Conservation (phyloP, 2,113 vertebrate genomes). For the Stigmatopora nigra region DNA sequence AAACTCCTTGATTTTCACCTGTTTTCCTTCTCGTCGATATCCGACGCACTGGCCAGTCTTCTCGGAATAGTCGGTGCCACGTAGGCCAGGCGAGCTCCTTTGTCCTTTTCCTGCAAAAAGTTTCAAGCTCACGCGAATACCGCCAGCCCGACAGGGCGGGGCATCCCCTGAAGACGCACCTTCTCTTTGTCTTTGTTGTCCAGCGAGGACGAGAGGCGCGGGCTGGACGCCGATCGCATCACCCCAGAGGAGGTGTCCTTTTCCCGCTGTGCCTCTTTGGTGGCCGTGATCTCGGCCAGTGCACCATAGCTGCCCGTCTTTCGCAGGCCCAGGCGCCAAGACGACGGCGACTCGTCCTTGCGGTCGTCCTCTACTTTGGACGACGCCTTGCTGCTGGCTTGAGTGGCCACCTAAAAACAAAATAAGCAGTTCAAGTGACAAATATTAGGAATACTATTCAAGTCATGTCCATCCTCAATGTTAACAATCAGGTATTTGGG, state of each 20-base stretch:
- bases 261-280: constrained; percentile 92
- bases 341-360: constrained; percentile 94
- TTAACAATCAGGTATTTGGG: not conserved
- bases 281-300: constrained; percentile 89
- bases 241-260: constrained; percentile 85
- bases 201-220: constrained; percentile 89
- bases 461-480: not conserved
- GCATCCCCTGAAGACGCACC: constrained; percentile 43
- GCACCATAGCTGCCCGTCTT: constrained; percentile 98
- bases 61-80: constrained; percentile 92
- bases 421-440: not conserved
- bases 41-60: constrained; percentile 88
- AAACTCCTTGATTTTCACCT: constrained; percentile 64
- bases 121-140: not conserved
- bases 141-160: not conserved
- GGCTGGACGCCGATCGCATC: constrained; percentile 96
- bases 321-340: constrained; percentile 88
- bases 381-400: constrained; percentile 77
- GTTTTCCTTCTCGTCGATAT: constrained; percentile 97
- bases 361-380: constrained; percentile 86
- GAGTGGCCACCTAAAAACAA: constrained; percentile 69
- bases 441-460: not conserved
- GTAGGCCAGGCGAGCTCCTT: constrained; percentile 85
- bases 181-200: constrained; percentile 99
- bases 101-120: constrained; percentile 84